phyloP scores from a whole-genome alignment of 2,113 vertebrate species.

The Archocentrus centrarchus region DNA sequence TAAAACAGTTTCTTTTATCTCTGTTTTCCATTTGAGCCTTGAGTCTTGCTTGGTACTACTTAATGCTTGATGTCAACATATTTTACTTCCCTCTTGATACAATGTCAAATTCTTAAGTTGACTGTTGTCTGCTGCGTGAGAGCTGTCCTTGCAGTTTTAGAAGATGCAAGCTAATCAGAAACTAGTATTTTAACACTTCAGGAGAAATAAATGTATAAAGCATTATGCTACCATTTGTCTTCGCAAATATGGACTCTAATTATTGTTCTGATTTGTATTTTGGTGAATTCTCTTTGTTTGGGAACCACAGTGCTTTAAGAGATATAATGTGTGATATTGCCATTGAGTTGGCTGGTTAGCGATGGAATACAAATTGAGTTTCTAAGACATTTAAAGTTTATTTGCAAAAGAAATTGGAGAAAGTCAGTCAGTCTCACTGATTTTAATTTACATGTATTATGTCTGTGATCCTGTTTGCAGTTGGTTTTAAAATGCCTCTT shows the following conservation, averaged over 20 bases:
- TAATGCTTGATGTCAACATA: background rate
- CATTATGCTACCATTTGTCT: background rate
- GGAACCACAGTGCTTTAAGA: background rate
- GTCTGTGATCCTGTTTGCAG: too few species aligned
- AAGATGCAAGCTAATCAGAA: background rate
- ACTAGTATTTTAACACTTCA: background rate
- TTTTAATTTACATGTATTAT: too few species aligned
- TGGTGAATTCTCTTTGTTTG: background rate
- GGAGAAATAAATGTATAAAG: background rate
- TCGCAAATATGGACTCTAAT: background rate
- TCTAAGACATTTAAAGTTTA: background rate
- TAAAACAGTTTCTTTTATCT: slow-evolving; percentile 32
- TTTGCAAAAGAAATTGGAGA: too few species aligned
- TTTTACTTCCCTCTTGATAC: background rate
- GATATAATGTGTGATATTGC: background rate
- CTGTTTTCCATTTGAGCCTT: slow-evolving; percentile 24
- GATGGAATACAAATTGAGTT: background rate
- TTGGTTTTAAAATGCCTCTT: too few species aligned
- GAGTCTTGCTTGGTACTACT: background rate
- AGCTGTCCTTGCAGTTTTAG: background rate
- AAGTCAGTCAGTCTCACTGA: too few species aligned
- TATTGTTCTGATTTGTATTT: background rate
- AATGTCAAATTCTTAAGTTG: background rate
- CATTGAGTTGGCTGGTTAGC: background rate
- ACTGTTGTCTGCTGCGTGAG: background rate